Evolutionary conservation across 2,113 vertebrate species (phyloP), one percentile per base, ranked within the genome.

Genomic region (Ascaphus truei): DNA sequence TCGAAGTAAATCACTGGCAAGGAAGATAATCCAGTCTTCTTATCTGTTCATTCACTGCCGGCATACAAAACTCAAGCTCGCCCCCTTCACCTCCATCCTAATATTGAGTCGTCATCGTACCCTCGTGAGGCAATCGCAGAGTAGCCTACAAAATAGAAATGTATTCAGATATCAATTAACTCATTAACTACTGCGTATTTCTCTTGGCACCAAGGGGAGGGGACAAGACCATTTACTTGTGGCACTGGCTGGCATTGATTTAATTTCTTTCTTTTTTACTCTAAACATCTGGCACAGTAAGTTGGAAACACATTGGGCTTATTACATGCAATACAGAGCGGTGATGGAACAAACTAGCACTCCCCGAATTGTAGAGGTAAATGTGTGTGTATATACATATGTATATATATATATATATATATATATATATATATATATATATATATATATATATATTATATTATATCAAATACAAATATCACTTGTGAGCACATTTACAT

Each of bases 71-170:
- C 34, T 30, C 58, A 23, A 36, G 22, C 37, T 11, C 20, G 27
- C 36, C 37, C 25, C 13, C 13, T 22, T 41, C 47, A n/a, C 8
- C 33, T 25, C 41, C 50, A 33, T 26, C 64, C 34, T 65, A 72
- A 72, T 68, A 72, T 69, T 77, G 60, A 59, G 75, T 76, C 79
- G 74, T 7, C 69, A 65, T 65, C 62, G 71, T 61, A 67, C 73
- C 55, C 45, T 67, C 66, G 39, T 23, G 59, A 72, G 73, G 72
- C 29, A 63, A 48, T 34, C 52, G 25, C 25, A 52, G 48, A 7
- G 55, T 67, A 62, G 63, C 36, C 18, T 15, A 3, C 57, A 71
- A 55, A 79, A 36, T 0, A 69, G 58, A 72, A 77, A 45, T 60
- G 62, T 72, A 76, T 76, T 47, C 41, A 37, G 33, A 62, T 34